Conservation (phyloP, 2,113 vertebrate genomes). For the Dipodomys spectabilis region DNA sequence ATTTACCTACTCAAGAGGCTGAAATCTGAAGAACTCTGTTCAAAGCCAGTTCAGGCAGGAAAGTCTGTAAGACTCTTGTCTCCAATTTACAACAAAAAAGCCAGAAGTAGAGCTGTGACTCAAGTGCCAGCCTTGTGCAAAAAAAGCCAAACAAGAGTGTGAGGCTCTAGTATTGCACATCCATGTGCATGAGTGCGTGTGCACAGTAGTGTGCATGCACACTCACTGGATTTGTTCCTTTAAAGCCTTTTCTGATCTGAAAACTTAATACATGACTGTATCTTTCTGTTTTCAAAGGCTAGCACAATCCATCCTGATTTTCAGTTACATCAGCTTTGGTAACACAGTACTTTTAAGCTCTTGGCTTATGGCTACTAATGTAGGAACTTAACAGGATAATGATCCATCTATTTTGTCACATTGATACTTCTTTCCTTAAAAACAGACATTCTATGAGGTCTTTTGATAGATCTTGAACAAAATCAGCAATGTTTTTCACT, state of each 20-base stretch:
- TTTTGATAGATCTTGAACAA: not conserved
- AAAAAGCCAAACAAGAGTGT: too few species aligned
- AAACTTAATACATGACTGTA: not conserved
- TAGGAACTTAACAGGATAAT: not conserved
- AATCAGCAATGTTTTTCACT: not conserved
- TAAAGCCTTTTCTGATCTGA: conserved; percentile 31
- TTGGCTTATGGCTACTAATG: not conserved
- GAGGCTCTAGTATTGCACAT: not conserved
- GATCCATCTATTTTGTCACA: not conserved
- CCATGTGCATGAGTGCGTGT: not conserved
- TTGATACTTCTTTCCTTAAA: not conserved
- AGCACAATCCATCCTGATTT: conserved; percentile 24
- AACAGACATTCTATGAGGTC: not conserved
- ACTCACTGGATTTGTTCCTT: not conserved
- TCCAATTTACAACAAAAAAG: not conserved
- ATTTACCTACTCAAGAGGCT: too few species aligned
- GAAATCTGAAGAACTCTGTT: too few species aligned
- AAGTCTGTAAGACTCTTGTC: too few species aligned
- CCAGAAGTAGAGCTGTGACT: not conserved
- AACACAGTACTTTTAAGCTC: not conserved
- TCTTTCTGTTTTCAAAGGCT: conserved; percentile 50
- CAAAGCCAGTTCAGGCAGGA: too few species aligned
- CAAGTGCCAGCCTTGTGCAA: too few species aligned
- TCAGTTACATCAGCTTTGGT: not conserved
- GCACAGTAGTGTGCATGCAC: not conserved